phyloP scores from a whole-genome alignment of 2,797 vertebrate genomes.

The Mus caroli region DNA sequence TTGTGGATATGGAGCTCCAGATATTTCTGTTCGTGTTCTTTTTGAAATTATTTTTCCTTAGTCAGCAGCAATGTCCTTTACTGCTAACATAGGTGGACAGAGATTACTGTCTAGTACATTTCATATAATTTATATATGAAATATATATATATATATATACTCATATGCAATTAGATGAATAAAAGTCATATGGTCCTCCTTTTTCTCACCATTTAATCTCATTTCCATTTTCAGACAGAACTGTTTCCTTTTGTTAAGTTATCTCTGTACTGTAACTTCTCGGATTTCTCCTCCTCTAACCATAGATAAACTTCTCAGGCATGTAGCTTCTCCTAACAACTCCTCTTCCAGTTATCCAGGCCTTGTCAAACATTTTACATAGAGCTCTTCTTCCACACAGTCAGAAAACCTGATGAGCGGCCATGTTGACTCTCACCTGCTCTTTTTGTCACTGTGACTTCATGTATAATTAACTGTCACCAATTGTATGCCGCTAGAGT shows the following conservation, averaged over 20 bases:
- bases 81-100: neutral
- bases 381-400: neutral
- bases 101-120: neutral
- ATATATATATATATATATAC: neutral
- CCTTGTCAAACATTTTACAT: neutral
- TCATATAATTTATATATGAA: neutral
- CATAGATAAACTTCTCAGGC: neutral
- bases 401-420: neutral
- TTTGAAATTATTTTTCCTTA: constrained; percentile 37
- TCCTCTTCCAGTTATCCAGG: neutral
- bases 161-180: neutral
- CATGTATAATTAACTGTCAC: neutral
- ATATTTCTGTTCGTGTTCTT: neutral
- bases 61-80: neutral
- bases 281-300: neutral
- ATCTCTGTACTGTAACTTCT: neutral
- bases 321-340: neutral
- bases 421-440: neutral
- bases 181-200: neutral
- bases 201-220: neutral
- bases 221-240: neutral
- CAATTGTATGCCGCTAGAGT: fast-evolving
- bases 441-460: neutral
- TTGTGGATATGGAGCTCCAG: constrained; percentile 6
- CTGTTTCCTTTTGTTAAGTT: constrained; percentile 2